Evolutionary conservation across 1,140 invertebrate species (phyloP).

Genomic region (Drosophila saltans): DNA sequence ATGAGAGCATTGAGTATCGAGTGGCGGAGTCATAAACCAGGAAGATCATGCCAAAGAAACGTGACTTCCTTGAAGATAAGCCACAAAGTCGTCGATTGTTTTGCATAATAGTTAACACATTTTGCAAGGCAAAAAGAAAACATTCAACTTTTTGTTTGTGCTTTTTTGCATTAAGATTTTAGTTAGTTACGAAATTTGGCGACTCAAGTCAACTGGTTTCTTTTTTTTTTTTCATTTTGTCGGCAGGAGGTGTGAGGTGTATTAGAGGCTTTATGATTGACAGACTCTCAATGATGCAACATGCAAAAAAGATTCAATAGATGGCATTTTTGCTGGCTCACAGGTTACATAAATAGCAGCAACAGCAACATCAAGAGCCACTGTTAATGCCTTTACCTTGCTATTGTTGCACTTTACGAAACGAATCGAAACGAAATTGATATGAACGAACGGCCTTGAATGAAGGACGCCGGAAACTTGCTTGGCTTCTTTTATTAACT

Average conservation of each 20-base stretch:
- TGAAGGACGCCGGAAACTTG: conserved; percentile 80
- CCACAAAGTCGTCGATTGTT: conserved; percentile 33
- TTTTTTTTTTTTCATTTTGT: no score
- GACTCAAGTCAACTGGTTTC: conserved; percentile 51
- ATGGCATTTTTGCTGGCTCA: conserved; percentile 35
- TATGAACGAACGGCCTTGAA: conserved; percentile 66
- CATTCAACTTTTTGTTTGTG: not conserved
- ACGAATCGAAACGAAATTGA: conserved; percentile 3
- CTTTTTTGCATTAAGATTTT: conserved; percentile 1
- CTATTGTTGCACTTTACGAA: conserved; percentile 1
- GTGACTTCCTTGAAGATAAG: conserved; percentile 45
- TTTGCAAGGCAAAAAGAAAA: conserved; percentile 17
- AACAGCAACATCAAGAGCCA: not conserved
- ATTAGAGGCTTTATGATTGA: conserved; percentile 41
- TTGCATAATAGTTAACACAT: conserved; percentile 73
- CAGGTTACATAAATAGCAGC: not conserved
- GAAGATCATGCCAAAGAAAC: conserved; percentile 44
- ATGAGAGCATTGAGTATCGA: conserved; percentile 2
- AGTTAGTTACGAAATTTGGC: conserved; percentile 68
- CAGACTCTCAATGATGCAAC: conserved; percentile 52
- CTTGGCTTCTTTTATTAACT: conserved; percentile 46
- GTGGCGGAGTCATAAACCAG: not conserved
- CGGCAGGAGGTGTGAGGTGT: conserved; percentile 2
- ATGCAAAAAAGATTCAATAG: conserved; percentile 45
- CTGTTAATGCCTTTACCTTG: no score